phyloP scores from a whole-genome alignment of 1,140 invertebrate genomes.

The Papilio polyxenes region DNA sequence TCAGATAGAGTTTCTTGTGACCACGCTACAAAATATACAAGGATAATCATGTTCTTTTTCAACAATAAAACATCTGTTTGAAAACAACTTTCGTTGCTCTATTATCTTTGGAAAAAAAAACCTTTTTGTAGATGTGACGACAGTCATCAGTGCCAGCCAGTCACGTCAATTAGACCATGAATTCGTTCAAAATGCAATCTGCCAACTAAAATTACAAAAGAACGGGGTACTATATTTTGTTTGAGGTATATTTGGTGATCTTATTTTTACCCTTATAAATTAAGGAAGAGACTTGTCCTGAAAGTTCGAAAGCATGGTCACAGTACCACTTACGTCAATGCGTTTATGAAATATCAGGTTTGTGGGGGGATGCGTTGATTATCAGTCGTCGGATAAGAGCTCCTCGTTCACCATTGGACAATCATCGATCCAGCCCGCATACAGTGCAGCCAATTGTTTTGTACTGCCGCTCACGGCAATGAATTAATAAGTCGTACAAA shows the following conservation, averaged over 20 bases:
- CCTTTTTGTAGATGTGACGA: too few species aligned
- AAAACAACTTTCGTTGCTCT: too few species aligned
- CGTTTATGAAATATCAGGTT: constrained; percentile 51
- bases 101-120: too few species aligned
- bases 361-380: constrained; percentile 50
- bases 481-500: not conserved
- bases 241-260: too few species aligned
- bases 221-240: too few species aligned
- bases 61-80: not conserved
- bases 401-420: constrained; percentile 24
- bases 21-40: not conserved
- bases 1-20: constrained; percentile 32
- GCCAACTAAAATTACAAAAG: too few species aligned
- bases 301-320: constrained; percentile 26
- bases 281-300: not conserved
- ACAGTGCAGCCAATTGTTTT: constrained; percentile 35
- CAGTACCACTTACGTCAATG: constrained; percentile 50
- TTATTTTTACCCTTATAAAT: too few species aligned
- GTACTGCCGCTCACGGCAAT: not conserved
- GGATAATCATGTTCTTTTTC: not conserved
- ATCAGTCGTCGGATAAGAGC: constrained; percentile 56
- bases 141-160: too few species aligned
- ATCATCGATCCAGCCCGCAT: constrained; percentile 33
- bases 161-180: too few species aligned
- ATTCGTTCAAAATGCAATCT: too few species aligned